Evolutionary conservation across 1,140 invertebrate genomes (phyloP).

Genomic region (Leptinotarsa texana): DNA sequence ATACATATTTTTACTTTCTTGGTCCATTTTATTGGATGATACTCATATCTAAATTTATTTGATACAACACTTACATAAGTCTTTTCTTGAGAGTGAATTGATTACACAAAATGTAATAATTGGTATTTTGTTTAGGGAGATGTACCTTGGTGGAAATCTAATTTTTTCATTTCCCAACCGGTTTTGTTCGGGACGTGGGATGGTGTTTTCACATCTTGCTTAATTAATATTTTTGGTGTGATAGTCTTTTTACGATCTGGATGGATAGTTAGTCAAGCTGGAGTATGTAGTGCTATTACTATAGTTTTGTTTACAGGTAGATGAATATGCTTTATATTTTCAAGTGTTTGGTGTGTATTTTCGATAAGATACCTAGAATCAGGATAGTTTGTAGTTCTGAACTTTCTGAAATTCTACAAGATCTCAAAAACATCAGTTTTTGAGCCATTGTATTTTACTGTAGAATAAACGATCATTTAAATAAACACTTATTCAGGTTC

Average conservation of each 20-base stretch:
- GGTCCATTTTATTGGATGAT: too few species aligned
- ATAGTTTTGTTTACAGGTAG: conserved; percentile 85
- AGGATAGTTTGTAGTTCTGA: too few species aligned
- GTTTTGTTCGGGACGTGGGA: conserved; percentile 97
- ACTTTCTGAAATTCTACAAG: too few species aligned
- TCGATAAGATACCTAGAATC: too few species aligned
- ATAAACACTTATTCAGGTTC: too few species aligned
- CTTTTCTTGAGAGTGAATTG: background rate
- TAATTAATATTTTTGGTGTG: conserved; percentile 97
- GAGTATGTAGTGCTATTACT: conserved; percentile 82
- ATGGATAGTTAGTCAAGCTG: conserved; percentile 96
- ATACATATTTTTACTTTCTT: too few species aligned
- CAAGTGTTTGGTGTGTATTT: background rate
- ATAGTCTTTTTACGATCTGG: conserved; percentile 95
- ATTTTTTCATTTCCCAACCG: conserved; percentile 91
- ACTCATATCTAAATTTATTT: too few species aligned
- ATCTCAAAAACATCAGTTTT: too few species aligned
- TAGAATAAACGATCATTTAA: too few species aligned
- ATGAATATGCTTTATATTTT: conserved; percentile 24
- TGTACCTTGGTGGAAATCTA: conserved; percentile 89
- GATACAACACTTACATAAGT: background rate
- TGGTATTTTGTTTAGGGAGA: conserved; percentile 64
- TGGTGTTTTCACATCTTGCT: conserved; percentile 91
- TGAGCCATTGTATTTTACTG: too few species aligned
- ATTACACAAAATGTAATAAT: conserved; percentile 2